phyloP scores from a whole-genome alignment of 92 coral and sea anemone species.

The Porites lobata region DNA sequence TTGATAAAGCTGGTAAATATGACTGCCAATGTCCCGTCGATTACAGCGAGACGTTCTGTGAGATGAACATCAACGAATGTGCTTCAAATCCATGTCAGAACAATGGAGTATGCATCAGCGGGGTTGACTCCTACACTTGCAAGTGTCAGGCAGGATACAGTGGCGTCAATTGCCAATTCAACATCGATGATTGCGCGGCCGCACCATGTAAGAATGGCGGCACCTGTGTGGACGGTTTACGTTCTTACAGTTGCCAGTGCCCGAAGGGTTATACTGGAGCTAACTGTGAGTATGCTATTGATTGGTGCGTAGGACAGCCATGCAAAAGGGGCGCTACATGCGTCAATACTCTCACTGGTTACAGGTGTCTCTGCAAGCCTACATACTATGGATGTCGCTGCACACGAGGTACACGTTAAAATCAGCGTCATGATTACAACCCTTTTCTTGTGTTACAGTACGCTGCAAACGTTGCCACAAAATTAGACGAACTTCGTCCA shows the following conservation, averaged over 20 bases:
- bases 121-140: slow-evolving; percentile 56
- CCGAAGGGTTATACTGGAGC: slow-evolving; percentile 71
- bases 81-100: slow-evolving; percentile 76
- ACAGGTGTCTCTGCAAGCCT: slow-evolving; percentile 83
- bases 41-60: slow-evolving; percentile 79
- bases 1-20: slow-evolving; percentile 78
- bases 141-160: slow-evolving; percentile 55
- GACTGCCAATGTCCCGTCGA: slow-evolving; percentile 82
- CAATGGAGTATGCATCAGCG: slow-evolving; percentile 69
- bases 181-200: slow-evolving; percentile 84
- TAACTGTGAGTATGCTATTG: slow-evolving; percentile 67
- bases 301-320: slow-evolving; percentile 74
- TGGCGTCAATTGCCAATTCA: slow-evolving; percentile 71
- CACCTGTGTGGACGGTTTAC: slow-evolving; percentile 70
- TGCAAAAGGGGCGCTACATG: slow-evolving; percentile 83
- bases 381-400: slow-evolving; percentile 79
- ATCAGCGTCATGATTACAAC: too few relatives aligned
- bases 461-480: too few relatives aligned
- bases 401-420: slow-evolving; percentile 66
- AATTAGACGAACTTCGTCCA: too few relatives aligned
- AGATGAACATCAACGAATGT: slow-evolving; percentile 68
- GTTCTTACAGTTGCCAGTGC: slow-evolving; percentile 70
- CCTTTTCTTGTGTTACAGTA: too few relatives aligned
- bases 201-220: slow-evolving; percentile 83
- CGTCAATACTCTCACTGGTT: slow-evolving; percentile 67